phyloP scores from a whole-genome alignment of 2,888 invertebrate species.

The Tiphia femorata region DNA sequence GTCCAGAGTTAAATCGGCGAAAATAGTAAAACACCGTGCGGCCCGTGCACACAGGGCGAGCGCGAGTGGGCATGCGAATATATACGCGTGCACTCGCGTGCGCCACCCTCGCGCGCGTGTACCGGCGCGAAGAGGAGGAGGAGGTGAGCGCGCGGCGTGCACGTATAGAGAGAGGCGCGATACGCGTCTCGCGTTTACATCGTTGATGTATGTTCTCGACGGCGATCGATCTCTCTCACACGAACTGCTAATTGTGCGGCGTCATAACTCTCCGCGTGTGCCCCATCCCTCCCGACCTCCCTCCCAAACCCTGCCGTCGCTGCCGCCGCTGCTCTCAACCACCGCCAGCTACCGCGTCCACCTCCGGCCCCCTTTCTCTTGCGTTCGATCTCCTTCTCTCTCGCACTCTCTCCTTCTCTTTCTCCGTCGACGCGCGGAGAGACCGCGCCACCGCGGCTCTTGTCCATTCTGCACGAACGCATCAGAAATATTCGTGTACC shows the following conservation, averaged over 20 bases:
- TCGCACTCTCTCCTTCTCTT: background rate
- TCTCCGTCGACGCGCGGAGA: constrained; percentile 14
- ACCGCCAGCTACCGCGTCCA: background rate
- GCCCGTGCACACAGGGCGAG: background rate
- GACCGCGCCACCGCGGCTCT: constrained; percentile 23
- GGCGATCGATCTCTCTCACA: constrained; percentile 69
- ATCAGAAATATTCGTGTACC: constrained; percentile 27
- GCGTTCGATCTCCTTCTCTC: background rate
- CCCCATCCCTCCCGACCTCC: constrained; percentile 25
- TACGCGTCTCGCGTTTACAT: constrained; percentile 59
- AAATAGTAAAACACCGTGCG: constrained; percentile 45
- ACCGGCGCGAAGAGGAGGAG: constrained; percentile 9
- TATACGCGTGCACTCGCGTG: background rate
- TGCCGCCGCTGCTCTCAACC: background rate
- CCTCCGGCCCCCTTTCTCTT: background rate
- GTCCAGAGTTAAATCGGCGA: constrained; percentile 44
- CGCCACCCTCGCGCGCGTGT: constrained; percentile 7
- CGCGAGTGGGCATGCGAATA: no score
- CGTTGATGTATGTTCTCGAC: constrained; percentile 67
- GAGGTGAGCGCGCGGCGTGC: constrained; percentile 36
- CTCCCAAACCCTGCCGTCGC: background rate
- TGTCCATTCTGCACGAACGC: constrained; percentile 23
- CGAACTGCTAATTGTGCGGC: constrained; percentile 69
- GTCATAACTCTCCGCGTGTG: constrained; percentile 65
- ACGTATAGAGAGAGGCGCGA: no score